Evolutionary conservation across 2,888 invertebrate genomes (phyloP), one percentile per base, ranked within the genome.

Genomic region (Xanthia togata): DNA sequence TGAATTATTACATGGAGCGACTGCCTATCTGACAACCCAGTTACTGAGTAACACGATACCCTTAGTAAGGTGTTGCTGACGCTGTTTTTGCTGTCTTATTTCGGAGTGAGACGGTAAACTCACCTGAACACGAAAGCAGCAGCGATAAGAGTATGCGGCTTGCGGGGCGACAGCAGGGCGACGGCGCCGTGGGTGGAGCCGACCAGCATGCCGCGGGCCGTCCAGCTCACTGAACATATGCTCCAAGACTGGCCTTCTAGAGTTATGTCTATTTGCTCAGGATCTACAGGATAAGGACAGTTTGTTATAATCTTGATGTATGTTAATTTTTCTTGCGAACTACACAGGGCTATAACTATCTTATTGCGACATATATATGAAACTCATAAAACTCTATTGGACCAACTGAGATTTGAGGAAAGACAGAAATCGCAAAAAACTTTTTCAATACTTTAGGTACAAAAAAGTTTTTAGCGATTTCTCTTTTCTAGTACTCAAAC

Each of bases 101-200:
- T 65, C 14, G 23, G 14, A 31, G 20, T 47, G 8, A 31, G 31
- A 35, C 35, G 23, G 17, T n/a, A 2, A 31, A 86, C 90, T 89
- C 53, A 96, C 96, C 86, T 92, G 87, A 90, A 95, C 0, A 93
- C 84, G 77, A 93, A 94, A 0, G 89, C 83, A 4, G 91, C 93
- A 4, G 94, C 89, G 0, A 90, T 44, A 0, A 93, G 81, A 0
- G 60, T 35, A 69, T 91, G 87, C 20, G 91, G 87, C 1, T 77
- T 74, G 0, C 50, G 47, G 0, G 86, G 84, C 2, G 84, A 55
- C 20, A 95, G 84, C 17, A 94, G 62, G 0, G 94, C 93, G 35
- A 97, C 95, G 65, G 95, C 97, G 93, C 98, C 98, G 88, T 97
- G 96, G 83, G 94, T 95, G 81, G 97, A 97, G 50, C 98, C 98